phyloP scores from a whole-genome alignment of 2,113 vertebrate genomes.

The Anolis carolinensis region DNA sequence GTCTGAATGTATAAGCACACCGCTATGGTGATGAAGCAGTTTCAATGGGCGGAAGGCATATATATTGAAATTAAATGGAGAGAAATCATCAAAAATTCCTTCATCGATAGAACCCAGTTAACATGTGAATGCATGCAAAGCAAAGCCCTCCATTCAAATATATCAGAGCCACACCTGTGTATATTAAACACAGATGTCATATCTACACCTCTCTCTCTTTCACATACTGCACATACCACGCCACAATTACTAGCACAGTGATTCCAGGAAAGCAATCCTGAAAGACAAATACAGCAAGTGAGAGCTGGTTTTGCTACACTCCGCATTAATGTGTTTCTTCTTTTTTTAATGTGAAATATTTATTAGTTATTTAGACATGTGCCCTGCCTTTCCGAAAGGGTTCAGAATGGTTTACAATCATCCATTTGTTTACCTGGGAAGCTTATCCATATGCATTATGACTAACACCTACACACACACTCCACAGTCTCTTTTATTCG shows the following conservation, averaged over 20 bases:
- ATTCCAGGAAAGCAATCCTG: background rate
- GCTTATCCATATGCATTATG: conserved; percentile 19
- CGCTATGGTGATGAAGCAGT: conserved; percentile 47
- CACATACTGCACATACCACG: background rate
- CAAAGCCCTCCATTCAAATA: conserved; percentile 33
- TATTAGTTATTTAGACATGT: background rate
- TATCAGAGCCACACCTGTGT: background rate
- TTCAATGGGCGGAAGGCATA: conserved; percentile 14
- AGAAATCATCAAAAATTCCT: conserved; percentile 44
- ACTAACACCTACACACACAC: background rate
- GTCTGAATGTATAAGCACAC: conserved; percentile 17
- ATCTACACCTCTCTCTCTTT: background rate
- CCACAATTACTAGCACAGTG: background rate
- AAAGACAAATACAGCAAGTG: background rate
- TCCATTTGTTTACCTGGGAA: background rate
- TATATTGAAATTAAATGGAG: background rate
- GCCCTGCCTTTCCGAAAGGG: conserved; percentile 8
- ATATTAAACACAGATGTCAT: background rate
- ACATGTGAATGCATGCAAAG: conserved; percentile 41
- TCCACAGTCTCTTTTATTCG: background rate
- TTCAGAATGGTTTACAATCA: conserved; percentile 7
- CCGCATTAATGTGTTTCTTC: background rate
- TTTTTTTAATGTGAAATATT: background rate
- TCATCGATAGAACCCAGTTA: conserved; percentile 43
- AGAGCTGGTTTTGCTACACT: background rate